A percentile compares a stretch with the other conserved stretches of the same genome.
phyloP scores from a whole-genome alignment of 2,113 vertebrate species.

The Notarius lentiginosus region DNA sequence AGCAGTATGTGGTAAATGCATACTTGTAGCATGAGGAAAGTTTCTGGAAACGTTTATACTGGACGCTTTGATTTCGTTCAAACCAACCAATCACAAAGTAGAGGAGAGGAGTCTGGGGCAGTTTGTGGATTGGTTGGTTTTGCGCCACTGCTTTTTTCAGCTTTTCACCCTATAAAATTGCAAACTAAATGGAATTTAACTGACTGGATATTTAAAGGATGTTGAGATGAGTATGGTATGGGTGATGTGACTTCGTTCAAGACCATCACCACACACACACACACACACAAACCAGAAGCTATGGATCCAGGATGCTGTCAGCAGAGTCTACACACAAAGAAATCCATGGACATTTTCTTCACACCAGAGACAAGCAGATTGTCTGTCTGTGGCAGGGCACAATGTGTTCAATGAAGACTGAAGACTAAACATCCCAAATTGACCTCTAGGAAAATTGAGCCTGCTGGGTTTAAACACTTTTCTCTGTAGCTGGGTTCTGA shows the following conservation, averaged over 20 bases:
- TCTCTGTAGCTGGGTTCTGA: not conserved
- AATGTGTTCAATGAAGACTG: not conserved
- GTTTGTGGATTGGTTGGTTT: not conserved
- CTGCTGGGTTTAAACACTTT: not conserved
- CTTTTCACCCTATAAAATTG: not conserved
- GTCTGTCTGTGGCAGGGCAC: not conserved
- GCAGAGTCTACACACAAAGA: not conserved
- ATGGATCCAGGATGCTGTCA: not conserved
- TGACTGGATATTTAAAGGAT: not conserved
- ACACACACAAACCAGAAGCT: not conserved
- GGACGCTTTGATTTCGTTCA: not conserved
- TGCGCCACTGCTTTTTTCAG: not conserved
- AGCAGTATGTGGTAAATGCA: not conserved
- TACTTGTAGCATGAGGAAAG: constrained; percentile 4
- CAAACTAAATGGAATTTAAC: not conserved
- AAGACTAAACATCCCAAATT: not conserved
- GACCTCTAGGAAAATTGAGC: not conserved
- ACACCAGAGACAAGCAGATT: not conserved
- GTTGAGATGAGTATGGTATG: not conserved
- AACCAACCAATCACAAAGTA: not conserved
- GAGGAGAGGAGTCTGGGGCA: not conserved
- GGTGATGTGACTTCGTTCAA: not conserved
- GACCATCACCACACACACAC: not conserved
- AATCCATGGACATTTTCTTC: not conserved
- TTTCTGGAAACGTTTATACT: not conserved